Evolutionary conservation across 2,888 invertebrate genomes (phyloP).

Genomic region (Oscheius sp.): DNA sequence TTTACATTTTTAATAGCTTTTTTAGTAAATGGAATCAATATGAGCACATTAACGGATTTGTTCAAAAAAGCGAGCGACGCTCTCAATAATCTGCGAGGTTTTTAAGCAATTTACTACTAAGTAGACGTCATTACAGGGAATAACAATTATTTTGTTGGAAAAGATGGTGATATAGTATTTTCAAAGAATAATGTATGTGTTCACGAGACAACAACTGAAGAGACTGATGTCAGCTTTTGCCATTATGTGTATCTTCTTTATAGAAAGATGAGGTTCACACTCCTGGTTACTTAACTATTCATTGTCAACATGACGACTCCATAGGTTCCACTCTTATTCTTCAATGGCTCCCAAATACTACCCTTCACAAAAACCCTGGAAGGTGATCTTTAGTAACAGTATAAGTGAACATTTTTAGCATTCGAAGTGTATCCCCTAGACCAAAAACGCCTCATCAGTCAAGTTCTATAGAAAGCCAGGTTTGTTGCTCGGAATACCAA

Average conservation of each 20-base stretch:
- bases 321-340: constrained; percentile 82
- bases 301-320: constrained; percentile 74
- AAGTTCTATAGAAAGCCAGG: constrained; percentile 7
- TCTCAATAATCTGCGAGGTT: constrained; percentile 62
- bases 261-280: constrained; percentile 79
- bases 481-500: neutral
- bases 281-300: constrained; percentile 89
- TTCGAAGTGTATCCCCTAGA: constrained; percentile 65
- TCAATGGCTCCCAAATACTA: constrained; percentile 93
- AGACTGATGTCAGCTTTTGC: neutral
- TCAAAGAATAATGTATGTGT: constrained; percentile 95
- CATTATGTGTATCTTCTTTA: constrained; percentile 24
- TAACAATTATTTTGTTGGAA: constrained; percentile 65
- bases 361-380: constrained; percentile 84
- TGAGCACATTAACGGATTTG: constrained; percentile 57
- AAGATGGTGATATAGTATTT: constrained; percentile 75
- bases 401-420: constrained; percentile 46
- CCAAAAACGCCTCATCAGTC: constrained; percentile 33
- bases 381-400: constrained; percentile 71
- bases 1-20: neutral
- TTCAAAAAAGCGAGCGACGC: constrained; percentile 67
- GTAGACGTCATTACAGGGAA: constrained; percentile 55
- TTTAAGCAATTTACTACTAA: too few species aligned
- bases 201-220: constrained; percentile 80
- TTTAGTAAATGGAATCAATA: constrained; percentile 10